Percentiles rank a stretch among this genome's conserved stretches.
phyloP scores from a whole-genome alignment of 2,113 vertebrate genomes.

The Poeciliopsis occidentalis region DNA sequence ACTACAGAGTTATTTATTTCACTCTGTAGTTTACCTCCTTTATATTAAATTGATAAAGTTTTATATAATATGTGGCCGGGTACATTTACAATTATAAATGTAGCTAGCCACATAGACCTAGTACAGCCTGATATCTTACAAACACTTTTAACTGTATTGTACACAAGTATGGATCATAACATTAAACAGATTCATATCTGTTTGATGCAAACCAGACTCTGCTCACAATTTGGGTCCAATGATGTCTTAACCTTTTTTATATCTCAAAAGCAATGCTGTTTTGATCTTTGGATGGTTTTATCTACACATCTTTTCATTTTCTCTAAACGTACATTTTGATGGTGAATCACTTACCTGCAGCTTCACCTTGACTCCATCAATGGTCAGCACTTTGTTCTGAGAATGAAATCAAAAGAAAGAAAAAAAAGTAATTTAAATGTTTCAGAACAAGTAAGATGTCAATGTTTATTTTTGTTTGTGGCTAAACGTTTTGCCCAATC shows the following conservation, averaged over 20 bases:
- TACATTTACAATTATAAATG: not conserved
- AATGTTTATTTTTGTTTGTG: constrained; percentile 11
- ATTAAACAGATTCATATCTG: not conserved
- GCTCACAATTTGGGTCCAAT: not conserved
- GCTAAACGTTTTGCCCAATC: constrained; percentile 27
- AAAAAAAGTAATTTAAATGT: not conserved
- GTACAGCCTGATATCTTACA: not conserved
- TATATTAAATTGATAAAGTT: not conserved
- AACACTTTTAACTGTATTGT: not conserved
- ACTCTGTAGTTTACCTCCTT: not conserved
- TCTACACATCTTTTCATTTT: not conserved
- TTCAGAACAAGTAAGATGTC: constrained; percentile 8
- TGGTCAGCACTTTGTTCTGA: constrained; percentile 93
- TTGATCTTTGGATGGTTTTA: not conserved
- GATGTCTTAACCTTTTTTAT: not conserved
- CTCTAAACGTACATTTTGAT: not conserved
- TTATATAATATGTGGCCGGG: too few relatives aligned
- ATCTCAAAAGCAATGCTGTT: not conserved
- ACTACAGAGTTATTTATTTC: too few relatives aligned
- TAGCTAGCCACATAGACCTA: not conserved
- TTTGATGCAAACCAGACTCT: not conserved
- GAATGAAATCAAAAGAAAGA: constrained; percentile 61
- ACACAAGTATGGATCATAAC: not conserved
- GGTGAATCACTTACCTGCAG: constrained; percentile 83
- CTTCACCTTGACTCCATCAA: constrained; percentile 92